Percentiles rank a stretch among this genome's conserved stretches.
Evolutionary conservation across 1,140 invertebrate species (phyloP).

Genomic region (Lycorma delicatula): DNA sequence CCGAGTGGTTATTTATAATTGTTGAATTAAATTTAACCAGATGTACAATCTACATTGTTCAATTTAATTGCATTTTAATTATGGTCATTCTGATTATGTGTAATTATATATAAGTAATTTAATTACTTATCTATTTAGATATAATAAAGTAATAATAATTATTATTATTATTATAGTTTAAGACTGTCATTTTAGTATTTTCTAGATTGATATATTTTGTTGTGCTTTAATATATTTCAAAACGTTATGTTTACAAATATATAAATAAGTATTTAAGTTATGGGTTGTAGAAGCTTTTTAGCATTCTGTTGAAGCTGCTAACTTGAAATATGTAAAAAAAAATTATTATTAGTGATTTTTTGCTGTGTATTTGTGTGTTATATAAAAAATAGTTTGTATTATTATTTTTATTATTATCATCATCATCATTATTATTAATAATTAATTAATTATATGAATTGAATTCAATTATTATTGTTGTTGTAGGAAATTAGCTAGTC

Average conservation of each 20-base stretch:
- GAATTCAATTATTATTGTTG: conserved; percentile 4
- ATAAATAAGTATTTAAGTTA: neutral
- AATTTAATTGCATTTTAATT: conserved; percentile 3
- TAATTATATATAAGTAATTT: neutral
- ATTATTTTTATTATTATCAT: neutral
- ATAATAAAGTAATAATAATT: neutral
- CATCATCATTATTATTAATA: neutral
- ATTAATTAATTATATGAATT: neutral
- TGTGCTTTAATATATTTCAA: neutral
- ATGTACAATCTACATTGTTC: conserved; percentile 3
- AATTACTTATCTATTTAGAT: conserved; percentile 1
- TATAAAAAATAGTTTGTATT: neutral
- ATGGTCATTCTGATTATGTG: neutral
- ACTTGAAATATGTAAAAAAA: neutral
- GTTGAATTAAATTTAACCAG: neutral
- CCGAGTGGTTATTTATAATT: too few relatives aligned
- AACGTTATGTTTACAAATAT: neutral
- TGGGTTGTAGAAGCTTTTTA: neutral
- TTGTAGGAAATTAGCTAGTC: conserved; percentile 3
- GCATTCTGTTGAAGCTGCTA: neutral
- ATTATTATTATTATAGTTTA: neutral
- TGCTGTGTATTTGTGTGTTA: too few relatives aligned
- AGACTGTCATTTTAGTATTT: too few relatives aligned
- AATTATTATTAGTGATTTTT: neutral
- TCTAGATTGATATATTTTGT: too few relatives aligned